phyloP scores from a whole-genome alignment of 2,797 vertebrate genomes.

The Hyperoplus lanceolatus region DNA sequence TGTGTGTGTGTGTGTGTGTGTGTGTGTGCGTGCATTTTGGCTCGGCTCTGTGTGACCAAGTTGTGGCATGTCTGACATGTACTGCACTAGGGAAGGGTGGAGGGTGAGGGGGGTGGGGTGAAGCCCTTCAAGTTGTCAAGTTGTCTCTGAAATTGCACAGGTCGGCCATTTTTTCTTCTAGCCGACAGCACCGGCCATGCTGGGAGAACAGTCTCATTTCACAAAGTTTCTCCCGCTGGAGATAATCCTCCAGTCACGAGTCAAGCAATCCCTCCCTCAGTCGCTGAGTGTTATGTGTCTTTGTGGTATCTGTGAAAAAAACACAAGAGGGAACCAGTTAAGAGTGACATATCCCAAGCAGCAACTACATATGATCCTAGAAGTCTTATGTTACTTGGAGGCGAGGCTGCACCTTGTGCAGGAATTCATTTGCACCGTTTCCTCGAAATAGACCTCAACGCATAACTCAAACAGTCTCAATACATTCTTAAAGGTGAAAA shows the following conservation, averaged over 20 bases:
- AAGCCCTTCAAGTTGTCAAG: constrained; percentile 77
- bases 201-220: constrained; percentile 49
- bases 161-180: constrained; percentile 46
- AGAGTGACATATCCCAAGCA: not conserved
- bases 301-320: constrained; percentile 79
- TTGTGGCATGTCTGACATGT: constrained; percentile 39
- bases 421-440: constrained; percentile 8
- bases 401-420: constrained; percentile 33
- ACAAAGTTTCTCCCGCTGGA: constrained; percentile 29
- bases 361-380: not conserved
- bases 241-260: constrained; percentile 67
- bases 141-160: constrained; percentile 73
- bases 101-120: constrained; percentile 33
- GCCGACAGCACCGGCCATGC: constrained; percentile 30
- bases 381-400: not conserved
- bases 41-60: constrained; percentile 58
- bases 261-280: constrained; percentile 63
- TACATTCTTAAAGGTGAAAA: not conserved
- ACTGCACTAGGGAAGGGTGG: constrained; percentile 36
- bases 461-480: not conserved
- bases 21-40: constrained; percentile 63
- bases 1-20: constrained; percentile 40
- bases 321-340: constrained; percentile 22
- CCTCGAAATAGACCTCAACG: not conserved
- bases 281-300: constrained; percentile 78